Evolutionary conservation across 2,113 vertebrate genomes (phyloP).

Genomic region (Neofelis nebulosa): DNA sequence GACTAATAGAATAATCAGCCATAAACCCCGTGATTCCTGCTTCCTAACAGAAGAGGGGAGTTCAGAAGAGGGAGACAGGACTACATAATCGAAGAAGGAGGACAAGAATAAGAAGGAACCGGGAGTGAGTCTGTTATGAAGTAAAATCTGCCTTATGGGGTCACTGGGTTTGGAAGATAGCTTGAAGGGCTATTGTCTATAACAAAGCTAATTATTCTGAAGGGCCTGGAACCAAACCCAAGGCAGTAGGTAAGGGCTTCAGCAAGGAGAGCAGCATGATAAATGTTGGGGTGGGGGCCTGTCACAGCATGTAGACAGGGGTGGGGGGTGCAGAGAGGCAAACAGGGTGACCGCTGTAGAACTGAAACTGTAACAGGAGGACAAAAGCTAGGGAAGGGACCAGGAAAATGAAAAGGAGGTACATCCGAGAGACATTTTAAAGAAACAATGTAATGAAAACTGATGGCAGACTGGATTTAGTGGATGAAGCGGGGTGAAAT

Average conservation of each 20-base stretch:
- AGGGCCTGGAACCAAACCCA: not conserved
- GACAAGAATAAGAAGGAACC: not conserved
- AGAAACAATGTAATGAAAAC: not conserved
- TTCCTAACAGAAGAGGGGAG: not conserved
- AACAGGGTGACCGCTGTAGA: accelerated
- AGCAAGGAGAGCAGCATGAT: too few relatives aligned
- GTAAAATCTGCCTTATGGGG: not conserved
- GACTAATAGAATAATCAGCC: not conserved
- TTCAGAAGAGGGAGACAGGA: not conserved
- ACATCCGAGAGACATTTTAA: not conserved
- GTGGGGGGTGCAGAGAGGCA: accelerated
- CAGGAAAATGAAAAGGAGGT: not conserved
- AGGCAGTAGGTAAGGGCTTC: not conserved
- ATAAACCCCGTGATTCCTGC: not conserved
- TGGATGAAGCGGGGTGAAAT: not conserved
- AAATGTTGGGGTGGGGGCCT: not conserved
- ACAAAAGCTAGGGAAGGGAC: not conserved
- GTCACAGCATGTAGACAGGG: too few relatives aligned
- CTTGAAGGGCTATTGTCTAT: not conserved
- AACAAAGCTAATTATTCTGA: not conserved
- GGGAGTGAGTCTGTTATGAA: not conserved
- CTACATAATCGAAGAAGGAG: not conserved
- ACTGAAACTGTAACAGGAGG: not conserved
- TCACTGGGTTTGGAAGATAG: not conserved
- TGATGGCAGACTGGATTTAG: not conserved